Evolutionary conservation across 2,797 vertebrate genomes (phyloP), one percentile per base, ranked within the genome.

Genomic region (Mus caroli): DNA sequence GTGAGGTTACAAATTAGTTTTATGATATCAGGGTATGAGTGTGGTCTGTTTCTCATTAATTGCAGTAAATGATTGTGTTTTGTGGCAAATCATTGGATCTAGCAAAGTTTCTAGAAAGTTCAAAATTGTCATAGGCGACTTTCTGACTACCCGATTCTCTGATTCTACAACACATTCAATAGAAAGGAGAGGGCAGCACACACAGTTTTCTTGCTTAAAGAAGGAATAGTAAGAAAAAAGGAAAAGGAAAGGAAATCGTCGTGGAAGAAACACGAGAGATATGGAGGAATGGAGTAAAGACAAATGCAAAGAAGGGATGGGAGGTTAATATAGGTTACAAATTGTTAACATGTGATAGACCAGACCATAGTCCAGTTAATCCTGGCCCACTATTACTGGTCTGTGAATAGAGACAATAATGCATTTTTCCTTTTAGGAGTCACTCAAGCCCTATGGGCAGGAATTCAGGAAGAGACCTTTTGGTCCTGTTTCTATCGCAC

Each of bases 101-200:
- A 80, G 17, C 43, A 60, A 97, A 76, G 60, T 20, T 78, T 93
- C 40, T 62, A 12, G 58, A 83, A n/a, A 67, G 7, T n/a, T 95
- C 88, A 56, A 67, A 88, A 50, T 22, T 52, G 40, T 34, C 9
- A 10, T 24, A 0, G 52, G 71, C 64, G 62, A 31, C 75, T 89
- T 96, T 90, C 40, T 91, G 20, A 91, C 62, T 50, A 88, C 34
- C n/a, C 67, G 26, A 13, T 26, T 80, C 4, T 9, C 34, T 77
- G 37, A 76, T 19, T 88, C 75, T 58, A 71, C 17, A 82, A 10
- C 54, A 20, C 62, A 46, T 22, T 15, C 60, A 46, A 50, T 19
- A 37, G 43, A 77, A 80, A 60, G 89, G 20, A 90, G 84, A 73
- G 2, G 4, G 31, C 24, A 52, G 19, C 4, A 26, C 4, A 2